These are phyloP conservation scores for Mungos mungo DNA, from an alignment of 2,113 vertebrate genomes.

Conservation along the genomic window DNA sequence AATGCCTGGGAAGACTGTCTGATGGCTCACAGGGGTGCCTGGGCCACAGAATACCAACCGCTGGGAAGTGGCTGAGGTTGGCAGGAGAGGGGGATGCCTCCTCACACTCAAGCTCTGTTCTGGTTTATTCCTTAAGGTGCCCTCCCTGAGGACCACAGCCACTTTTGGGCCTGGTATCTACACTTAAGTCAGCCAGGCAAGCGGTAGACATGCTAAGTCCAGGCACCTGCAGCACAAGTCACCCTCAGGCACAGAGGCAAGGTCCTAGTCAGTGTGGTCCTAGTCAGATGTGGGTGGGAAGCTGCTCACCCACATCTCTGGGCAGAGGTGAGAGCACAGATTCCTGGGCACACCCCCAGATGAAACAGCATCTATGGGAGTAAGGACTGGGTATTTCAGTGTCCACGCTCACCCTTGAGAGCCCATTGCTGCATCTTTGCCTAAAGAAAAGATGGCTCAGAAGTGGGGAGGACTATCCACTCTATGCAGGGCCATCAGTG, in stretches of 20 bases:
- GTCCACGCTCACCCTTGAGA: neutral
- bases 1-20: neutral
- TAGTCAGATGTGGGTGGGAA: too few relatives aligned
- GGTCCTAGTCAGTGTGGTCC: neutral
- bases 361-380: neutral
- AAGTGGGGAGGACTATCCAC: neutral
- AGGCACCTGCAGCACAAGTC: too few relatives aligned
- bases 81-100: neutral
- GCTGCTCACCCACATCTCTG: neutral
- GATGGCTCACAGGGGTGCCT: rapidly evolving
- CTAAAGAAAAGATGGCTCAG: neutral
- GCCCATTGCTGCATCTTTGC: neutral
- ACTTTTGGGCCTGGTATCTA: neutral
- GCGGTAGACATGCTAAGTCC: neutral
- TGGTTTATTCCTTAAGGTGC: neutral
- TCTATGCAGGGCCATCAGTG: rapidly evolving
- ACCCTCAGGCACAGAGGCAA: neutral
- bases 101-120: neutral
- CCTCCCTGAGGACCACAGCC: neutral
- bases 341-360: neutral
- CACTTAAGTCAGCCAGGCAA: neutral
- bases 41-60: rapidly evolving
- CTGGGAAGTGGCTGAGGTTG: rapidly evolving
- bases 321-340: neutral
- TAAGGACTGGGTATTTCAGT: neutral